Base-by-base conservation (phyloP, 2,113 vertebrate genomes). In the Prunella himalayana region DNA sequence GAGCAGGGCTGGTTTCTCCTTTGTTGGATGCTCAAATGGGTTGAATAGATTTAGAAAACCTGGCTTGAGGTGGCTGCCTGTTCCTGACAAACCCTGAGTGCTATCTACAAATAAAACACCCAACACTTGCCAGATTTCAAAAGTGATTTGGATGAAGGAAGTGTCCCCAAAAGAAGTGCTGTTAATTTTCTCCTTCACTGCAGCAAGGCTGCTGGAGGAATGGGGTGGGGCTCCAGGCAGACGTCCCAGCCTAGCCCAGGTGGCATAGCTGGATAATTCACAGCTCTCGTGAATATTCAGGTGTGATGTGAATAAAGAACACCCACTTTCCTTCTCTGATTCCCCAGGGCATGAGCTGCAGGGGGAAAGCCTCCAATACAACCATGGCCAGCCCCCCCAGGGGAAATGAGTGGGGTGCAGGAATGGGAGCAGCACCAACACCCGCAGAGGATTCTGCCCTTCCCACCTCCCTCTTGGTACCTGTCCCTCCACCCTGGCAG, bases 181-280 rank as follows among this genome's bases (percentile, higher is more conserved):
- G 79, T 50, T 90, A 66, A 82, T 95, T 92, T 96, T 84, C 90
- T 50, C 47, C 80, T 88, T 71, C 45, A 13, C 57, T 92, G 86
- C 79, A 88, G 22, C 25, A 19, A 75, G n/a, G 42, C 65, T 75
- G 47, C 51, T 57, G 71, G 66, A 82, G 30, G 60, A 64, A 56
- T 0, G 30, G 57, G 54, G 57, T 23, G n/a, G 35, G 44, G 37
- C 57, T 50, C 57, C 49, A 54, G 63, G 53, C 76, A 76, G 51
- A 31, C 0, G 0, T 47, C 25, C 39, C 72, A 86, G 75, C 42
- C 51, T 63, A 19, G 39, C 28, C 47, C 0, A 4, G 21, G 10
- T 50, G 73, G 21, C 1, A 2, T 4, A 9, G 59, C 20, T 28
- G 64, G 42, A 6, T 79, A 51, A 88, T 24, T 76, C 19, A 3